Evolutionary conservation across 1,140 invertebrate species (phyloP).

Genomic region (Calliopsis andreniformis): DNA sequence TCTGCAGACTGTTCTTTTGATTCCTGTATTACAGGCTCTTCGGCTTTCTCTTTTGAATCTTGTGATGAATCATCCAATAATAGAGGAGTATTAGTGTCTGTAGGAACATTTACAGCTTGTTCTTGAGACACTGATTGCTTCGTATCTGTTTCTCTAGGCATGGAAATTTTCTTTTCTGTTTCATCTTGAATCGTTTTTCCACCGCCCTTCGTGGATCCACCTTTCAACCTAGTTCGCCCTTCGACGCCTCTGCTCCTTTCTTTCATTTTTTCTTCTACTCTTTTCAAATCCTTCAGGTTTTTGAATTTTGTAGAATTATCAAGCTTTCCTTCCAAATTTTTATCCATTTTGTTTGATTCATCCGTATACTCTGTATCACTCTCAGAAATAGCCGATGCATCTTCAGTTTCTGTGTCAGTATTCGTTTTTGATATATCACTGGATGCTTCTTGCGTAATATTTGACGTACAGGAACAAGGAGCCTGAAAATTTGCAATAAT

Average conservation of each 20-base stretch:
- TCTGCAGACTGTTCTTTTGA: not conserved
- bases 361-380: not conserved
- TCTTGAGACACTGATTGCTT: conserved; percentile 12
- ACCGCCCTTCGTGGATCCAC: not conserved
- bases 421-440: not conserved
- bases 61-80: conserved; percentile 46
- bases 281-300: not conserved
- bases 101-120: not conserved
- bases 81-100: conserved; percentile 7
- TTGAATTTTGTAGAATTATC: not conserved
- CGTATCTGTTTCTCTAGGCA: not conserved
- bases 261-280: not conserved
- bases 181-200: not conserved
- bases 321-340: not conserved
- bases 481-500: not conserved
- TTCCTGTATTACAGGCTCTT: not conserved
- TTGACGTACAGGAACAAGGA: conserved; percentile 34
- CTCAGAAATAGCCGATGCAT: not conserved
- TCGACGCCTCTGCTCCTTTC: not conserved
- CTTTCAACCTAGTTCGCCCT: no score
- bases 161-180: not conserved
- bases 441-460: not conserved
- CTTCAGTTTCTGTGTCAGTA: conserved; percentile 4
- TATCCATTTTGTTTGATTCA: not conserved
- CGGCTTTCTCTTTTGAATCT: not conserved